A percentile compares a stretch with the other conserved stretches of the same genome.
Evolutionary conservation across 2,888 invertebrate genomes (phyloP).

Genomic region (Tupiocoris notatus): DNA sequence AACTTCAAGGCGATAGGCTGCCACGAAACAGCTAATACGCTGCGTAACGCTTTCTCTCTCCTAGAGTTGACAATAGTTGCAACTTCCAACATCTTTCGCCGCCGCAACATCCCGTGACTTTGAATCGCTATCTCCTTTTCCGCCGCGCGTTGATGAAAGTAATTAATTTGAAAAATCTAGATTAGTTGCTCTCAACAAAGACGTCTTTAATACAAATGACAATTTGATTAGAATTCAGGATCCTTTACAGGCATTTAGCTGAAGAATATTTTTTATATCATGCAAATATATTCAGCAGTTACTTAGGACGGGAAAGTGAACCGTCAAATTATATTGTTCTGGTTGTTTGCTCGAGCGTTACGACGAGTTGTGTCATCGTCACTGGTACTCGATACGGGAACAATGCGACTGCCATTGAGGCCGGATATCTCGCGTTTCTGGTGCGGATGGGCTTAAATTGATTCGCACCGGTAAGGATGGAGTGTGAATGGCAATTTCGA

Average conservation of each 20-base stretch:
- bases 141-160: background rate
- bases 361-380: background rate
- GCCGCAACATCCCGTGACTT: background rate
- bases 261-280: too few relatives aligned
- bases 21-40: background rate
- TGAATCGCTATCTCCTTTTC: background rate
- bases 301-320: background rate
- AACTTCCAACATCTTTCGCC: background rate
- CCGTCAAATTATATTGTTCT: background rate
- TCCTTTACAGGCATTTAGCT: too few relatives aligned
- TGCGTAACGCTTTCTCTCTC: background rate
- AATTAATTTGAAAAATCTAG: too few relatives aligned
- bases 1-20: background rate
- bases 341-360: background rate
- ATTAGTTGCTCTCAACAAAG: too few relatives aligned
- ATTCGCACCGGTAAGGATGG: constrained; percentile 1
- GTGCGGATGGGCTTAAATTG: constrained; percentile 7
- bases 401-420: background rate
- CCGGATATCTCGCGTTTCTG: constrained; percentile 20
- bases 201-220: too few relatives aligned
- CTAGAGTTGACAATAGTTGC: background rate
- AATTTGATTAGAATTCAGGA: too few relatives aligned
- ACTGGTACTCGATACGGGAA: background rate
- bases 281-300: too few relatives aligned
- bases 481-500: background rate